These are phyloP conservation scores for Heterohyrax brucei DNA, from an alignment of 2,797 vertebrate genomes.

Conservation along the genomic window DNA sequence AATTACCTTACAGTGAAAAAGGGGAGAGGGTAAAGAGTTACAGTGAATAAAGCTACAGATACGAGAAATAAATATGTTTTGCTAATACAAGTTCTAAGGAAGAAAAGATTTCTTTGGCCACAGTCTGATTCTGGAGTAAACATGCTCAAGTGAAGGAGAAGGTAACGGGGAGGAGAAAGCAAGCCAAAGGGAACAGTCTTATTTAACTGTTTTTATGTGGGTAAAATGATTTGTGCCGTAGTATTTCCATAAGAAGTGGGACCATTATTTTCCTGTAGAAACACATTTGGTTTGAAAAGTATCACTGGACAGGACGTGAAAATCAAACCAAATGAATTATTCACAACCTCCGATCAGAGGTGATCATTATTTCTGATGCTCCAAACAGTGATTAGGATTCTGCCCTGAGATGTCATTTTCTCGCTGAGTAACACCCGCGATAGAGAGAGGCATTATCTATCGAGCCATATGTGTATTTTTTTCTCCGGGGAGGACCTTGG, in stretches of 20 bases:
- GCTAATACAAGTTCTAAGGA: conserved; percentile 65
- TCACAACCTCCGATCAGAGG: conserved; percentile 92
- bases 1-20: conserved; percentile 73
- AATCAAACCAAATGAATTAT: conserved; percentile 93
- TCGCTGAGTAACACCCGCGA: conserved; percentile 88
- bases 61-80: conserved; percentile 75
- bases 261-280: conserved; percentile 93
- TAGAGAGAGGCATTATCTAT: conserved; percentile 83
- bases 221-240: conserved; percentile 91
- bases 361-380: conserved; percentile 92
- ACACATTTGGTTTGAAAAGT: conserved; percentile 93
- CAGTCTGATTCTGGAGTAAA: conserved; percentile 79
- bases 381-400: conserved; percentile 92
- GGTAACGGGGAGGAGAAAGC: conserved; percentile 60
- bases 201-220: conserved; percentile 91
- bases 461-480: conserved; percentile 88
- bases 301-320: conserved; percentile 91
- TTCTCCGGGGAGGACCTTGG: conserved; percentile 79
- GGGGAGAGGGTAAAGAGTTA: not conserved
- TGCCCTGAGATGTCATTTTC: conserved; percentile 90
- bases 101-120: conserved; percentile 76
- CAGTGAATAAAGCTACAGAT: conserved; percentile 59
- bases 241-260: conserved; percentile 93
- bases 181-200: conserved; percentile 88
- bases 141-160: conserved; percentile 57